Evolutionary conservation across 2,888 invertebrate species (phyloP), one percentile per base, ranked within the genome.

Genomic region (Archaeoteleia sp.): DNA sequence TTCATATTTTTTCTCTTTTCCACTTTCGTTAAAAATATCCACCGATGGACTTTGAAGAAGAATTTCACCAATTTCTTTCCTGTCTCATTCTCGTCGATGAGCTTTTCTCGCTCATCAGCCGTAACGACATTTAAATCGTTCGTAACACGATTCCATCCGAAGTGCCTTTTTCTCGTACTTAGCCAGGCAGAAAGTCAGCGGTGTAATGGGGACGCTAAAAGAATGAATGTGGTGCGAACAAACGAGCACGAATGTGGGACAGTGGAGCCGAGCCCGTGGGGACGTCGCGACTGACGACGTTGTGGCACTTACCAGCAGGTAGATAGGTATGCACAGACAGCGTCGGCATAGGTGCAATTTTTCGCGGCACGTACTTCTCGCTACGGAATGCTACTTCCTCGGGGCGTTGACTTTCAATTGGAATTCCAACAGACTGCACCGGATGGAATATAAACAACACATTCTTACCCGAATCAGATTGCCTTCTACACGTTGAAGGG

Each of bases 341-440:
- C 42, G n/a, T 6, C 32, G 13, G 29, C 3, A 10, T 20, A 25
- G 29, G 39, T 39, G 51, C 63, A 49, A 65, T 57, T 65, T 65
- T 65, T 65, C 32, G 51, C 27, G 34, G 55, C 63, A 65, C 63
- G 63, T 65, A 57, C 40, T 8, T 32, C 45, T 17, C 20, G 10
- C 27, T 23, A 14, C 46, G 45, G 49, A 45, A 55, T 63, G 63
- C 40, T 32, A 57, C 51, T 57, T 43, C 49, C 30, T 43, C 25
- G 25, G 10, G 42, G 29, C 43, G 43, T 42, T 23, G 46, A 63
- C 55, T 63, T 49, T 55, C 63, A 63, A 63, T 63, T 63, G 63
- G 43, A 63, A 63, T 63, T 63, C 63, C 32, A 55, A 23, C 30
- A 34, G 49, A 51, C 29, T 27, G 14, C 15, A 8, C 10, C 20